These are phyloP conservation scores for Megalurothrips usitatus DNA, from an alignment of 2,888 invertebrate genomes.

Conservation along the genomic window DNA sequence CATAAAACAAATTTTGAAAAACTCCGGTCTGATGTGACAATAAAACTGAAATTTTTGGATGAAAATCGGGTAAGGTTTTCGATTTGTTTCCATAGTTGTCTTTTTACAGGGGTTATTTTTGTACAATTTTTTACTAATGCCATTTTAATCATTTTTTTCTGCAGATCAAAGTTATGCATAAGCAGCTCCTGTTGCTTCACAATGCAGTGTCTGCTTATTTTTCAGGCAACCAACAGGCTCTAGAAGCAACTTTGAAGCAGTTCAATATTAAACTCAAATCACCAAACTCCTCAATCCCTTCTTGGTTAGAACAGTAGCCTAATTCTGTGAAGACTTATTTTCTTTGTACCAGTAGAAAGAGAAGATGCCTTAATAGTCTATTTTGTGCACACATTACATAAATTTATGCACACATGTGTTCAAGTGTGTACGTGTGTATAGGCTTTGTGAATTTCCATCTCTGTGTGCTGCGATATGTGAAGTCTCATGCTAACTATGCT, in stretches of 20 bases:
- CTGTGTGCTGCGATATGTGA: background rate
- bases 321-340: background rate
- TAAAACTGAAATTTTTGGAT: conserved; percentile 93
- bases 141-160: conserved; percentile 39
- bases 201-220: conserved; percentile 96
- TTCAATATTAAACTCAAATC: conserved; percentile 88
- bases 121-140: conserved; percentile 27
- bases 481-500: background rate
- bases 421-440: background rate
- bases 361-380: background rate
- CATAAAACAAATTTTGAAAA: conserved; percentile 91
- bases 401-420: background rate
- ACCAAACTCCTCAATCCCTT: conserved; percentile 69
- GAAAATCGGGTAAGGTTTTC: conserved; percentile 77
- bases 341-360: background rate
- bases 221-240: conserved; percentile 88
- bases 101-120: conserved; percentile 24
- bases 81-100: conserved; percentile 27
- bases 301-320: conserved; percentile 72
- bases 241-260: conserved; percentile 91
- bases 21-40: conserved; percentile 84
- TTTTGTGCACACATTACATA: background rate
- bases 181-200: conserved; percentile 90
- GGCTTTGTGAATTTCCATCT: background rate
- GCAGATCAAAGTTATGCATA: conserved; percentile 99